Conservation (phyloP, 53 echinoderm and acorn worm species). For the Holothuria scabra region DNA sequence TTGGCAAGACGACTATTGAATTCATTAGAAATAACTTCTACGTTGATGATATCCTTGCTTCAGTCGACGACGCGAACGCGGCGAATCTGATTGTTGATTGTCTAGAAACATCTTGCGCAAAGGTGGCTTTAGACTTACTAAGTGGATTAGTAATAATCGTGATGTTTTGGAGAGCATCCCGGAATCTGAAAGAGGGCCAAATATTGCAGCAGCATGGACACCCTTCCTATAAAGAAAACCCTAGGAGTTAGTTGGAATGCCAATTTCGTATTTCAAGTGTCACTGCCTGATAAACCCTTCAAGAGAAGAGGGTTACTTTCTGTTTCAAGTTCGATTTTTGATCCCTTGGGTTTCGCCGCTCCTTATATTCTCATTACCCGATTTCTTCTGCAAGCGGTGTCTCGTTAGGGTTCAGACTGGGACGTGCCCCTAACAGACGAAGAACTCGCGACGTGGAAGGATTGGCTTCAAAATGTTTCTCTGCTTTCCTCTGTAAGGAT, state of each 20-base stretch:
- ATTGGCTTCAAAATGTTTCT: no score
- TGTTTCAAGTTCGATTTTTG: no score
- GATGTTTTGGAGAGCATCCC: no score
- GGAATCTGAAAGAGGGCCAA: conserved; percentile 62
- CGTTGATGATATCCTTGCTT: conserved; percentile 60
- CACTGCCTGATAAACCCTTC: no score
- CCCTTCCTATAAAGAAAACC: conserved; percentile 63
- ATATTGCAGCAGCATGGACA: conserved; percentile 49
- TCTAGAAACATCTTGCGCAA: conserved; percentile 38
- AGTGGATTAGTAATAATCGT: no score
- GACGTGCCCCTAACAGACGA: no score
- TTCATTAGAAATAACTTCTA: no score
- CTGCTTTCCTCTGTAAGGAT: conserved; percentile 31
- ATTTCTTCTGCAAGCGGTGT: conserved; percentile 64
- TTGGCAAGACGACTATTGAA: no score
- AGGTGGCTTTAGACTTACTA: no score
- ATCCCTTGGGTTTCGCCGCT: conserved; percentile 65
- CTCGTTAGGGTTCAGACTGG: conserved; percentile 54
- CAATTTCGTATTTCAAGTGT: conserved; percentile 59
- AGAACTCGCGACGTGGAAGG: no score
- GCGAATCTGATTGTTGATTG: background rate
- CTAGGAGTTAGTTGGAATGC: conserved; percentile 70
- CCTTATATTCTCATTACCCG: conserved; percentile 61
- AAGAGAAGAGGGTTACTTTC: no score
- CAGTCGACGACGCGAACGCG: background rate